Conservation (phyloP, 2,888 invertebrate species). For the Rhaphigaster nebulosa region DNA sequence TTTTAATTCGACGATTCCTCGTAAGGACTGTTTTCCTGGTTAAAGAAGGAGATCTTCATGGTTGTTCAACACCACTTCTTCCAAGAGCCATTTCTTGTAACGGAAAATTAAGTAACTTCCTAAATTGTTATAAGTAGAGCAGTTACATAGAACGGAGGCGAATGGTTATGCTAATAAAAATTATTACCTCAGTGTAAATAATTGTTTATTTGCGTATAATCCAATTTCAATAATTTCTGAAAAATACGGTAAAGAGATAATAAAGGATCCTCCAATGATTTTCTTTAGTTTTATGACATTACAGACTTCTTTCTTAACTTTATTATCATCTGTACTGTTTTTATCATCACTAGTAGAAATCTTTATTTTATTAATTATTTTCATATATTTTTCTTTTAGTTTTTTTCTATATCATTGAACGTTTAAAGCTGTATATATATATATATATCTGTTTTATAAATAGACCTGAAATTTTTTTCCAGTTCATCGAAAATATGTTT, state of each 20-base stretch:
- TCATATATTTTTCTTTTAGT: too few species aligned
- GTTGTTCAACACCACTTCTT: not conserved
- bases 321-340: not conserved
- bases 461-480: too few species aligned
- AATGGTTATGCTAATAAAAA: not conserved
- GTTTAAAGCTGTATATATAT: too few species aligned
- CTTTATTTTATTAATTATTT: too few species aligned
- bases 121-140: not conserved
- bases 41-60: not conserved
- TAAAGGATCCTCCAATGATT: too few species aligned
- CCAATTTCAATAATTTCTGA: not conserved
- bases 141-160: not conserved
- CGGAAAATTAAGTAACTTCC: conserved; percentile 8
- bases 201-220: not conserved
- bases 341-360: too few species aligned
- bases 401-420: too few species aligned
- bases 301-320: too few species aligned
- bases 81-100: conserved; percentile 1
- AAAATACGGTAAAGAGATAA: too few species aligned
- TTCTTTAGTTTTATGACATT: too few species aligned
- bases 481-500: too few species aligned
- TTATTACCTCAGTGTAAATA: conserved; percentile 1
- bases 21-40: not conserved
- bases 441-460: too few species aligned
- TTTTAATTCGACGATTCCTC: not conserved